Percentiles rank a stretch among this genome's conserved stretches.
phyloP scores from a whole-genome alignment of 2,797 vertebrate genomes.

The Synanceia verrucosa region DNA sequence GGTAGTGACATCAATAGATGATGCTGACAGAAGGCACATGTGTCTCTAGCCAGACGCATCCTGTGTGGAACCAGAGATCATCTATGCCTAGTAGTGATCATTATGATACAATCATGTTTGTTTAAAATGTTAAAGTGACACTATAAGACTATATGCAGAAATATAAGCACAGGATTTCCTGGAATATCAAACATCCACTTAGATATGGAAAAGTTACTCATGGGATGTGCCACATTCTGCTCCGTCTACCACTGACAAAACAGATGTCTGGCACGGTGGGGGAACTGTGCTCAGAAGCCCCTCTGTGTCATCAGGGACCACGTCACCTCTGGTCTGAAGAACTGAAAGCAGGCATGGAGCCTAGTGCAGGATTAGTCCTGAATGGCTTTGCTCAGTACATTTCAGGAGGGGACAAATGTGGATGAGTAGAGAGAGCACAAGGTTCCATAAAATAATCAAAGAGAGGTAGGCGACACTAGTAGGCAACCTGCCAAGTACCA shows the following conservation, averaged over 20 bases:
- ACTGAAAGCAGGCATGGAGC: slow-evolving; percentile 1
- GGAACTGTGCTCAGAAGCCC: slow-evolving; percentile 11
- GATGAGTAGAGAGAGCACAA: not conserved
- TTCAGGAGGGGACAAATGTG: not conserved
- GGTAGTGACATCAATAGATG: slow-evolving; percentile 29
- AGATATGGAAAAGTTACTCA: slow-evolving; percentile 10
- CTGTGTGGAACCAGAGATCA: not conserved
- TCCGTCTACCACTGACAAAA: slow-evolving; percentile 1
- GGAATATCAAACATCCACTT: not conserved
- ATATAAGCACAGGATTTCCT: slow-evolving; percentile 1
- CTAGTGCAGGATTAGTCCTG: not conserved
- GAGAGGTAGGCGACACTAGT: not conserved
- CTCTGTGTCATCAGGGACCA: not conserved
- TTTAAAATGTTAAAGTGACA: too few species aligned
- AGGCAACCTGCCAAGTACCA: not conserved
- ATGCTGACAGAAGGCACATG: slow-evolving; percentile 40
- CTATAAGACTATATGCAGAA: too few species aligned
- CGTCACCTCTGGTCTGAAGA: slow-evolving; percentile 3
- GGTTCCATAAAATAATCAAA: slow-evolving; percentile 4
- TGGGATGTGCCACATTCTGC: not conserved
- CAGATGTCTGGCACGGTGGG: not conserved
- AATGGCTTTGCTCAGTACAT: not conserved
- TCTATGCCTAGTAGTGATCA: not conserved
- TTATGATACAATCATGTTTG: not conserved
- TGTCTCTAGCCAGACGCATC: slow-evolving; percentile 3